Conservation (phyloP, 1,140 invertebrate genomes). For the Heliconius nattereri region DNA sequence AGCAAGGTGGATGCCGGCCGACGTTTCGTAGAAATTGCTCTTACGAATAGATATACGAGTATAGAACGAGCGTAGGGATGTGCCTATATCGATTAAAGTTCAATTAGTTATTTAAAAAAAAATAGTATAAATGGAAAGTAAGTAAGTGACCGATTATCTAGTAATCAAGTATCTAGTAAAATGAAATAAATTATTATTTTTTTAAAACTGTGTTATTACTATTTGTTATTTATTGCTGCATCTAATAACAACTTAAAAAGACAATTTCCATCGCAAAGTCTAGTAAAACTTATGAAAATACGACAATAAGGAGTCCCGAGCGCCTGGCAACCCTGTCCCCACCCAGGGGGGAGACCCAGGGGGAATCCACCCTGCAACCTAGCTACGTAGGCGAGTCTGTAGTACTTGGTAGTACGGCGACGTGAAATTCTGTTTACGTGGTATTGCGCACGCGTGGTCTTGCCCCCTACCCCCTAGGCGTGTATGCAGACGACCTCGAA, state of each 20-base stretch:
- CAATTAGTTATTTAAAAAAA: neutral
- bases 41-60: neutral
- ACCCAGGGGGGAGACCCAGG: slow-evolving; percentile 34
- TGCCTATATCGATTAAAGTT: neutral
- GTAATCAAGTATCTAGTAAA: no score
- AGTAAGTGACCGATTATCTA: no score
- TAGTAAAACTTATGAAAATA: slow-evolving; percentile 3
- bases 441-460: slow-evolving; percentile 62
- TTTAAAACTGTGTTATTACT: neutral
- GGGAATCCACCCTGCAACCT: slow-evolving; percentile 39
- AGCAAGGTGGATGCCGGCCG: slow-evolving; percentile 2
- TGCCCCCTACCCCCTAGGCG: slow-evolving; percentile 38
- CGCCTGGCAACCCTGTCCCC: slow-evolving; percentile 16
- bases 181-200: neutral
- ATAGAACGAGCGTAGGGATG: neutral
- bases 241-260: neutral
- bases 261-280: neutral
- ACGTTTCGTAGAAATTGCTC: slow-evolving; percentile 13
- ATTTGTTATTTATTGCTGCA: neutral
- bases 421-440: slow-evolving; percentile 71
- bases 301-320: slow-evolving; percentile 17
- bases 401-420: slow-evolving; percentile 76
- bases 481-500: slow-evolving; percentile 65
- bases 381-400: slow-evolving; percentile 78
- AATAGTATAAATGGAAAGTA: no score